Conservation (phyloP, 2,888 invertebrate species). For the Dryocosmus kuriphilus region DNA sequence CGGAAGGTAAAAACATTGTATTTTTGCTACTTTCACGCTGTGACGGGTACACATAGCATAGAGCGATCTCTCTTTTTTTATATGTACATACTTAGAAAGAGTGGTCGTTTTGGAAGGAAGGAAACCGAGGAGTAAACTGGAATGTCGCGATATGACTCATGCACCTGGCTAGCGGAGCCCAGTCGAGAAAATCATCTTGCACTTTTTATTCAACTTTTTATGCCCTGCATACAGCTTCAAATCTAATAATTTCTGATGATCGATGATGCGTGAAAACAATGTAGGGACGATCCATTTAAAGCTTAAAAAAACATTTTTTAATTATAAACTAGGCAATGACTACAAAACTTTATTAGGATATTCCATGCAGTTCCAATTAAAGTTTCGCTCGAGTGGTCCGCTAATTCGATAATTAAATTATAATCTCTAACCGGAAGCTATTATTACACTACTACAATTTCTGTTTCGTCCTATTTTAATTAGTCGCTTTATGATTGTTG, state of each 20-base stretch:
- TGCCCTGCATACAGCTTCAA: conserved; percentile 11
- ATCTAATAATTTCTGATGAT: conserved; percentile 8
- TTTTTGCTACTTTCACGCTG: conserved; percentile 23
- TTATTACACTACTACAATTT: neutral
- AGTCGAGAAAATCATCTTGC: conserved; percentile 40
- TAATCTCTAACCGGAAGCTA: neutral
- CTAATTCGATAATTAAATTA: conserved; percentile 41
- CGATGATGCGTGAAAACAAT: conserved; percentile 30
- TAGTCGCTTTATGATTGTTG: conserved; percentile 1
- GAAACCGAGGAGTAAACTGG: conserved; percentile 28
- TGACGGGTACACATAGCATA: conserved; percentile 1
- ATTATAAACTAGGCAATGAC: neutral
- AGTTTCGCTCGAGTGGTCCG: neutral
- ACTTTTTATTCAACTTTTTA: conserved; percentile 23
- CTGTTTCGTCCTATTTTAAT: conserved; percentile 16
- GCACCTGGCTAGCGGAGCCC: conserved; percentile 32
- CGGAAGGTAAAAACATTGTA: conserved; percentile 20
- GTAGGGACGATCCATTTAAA: neutral
- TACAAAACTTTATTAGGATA: neutral
- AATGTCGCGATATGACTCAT: conserved; percentile 40
- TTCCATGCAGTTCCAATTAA: neutral
- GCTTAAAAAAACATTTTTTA: neutral
- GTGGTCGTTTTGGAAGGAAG: conserved; percentile 35
- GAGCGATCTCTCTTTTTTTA: conserved; percentile 33
- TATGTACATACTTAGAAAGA: conserved; percentile 28